Evolutionary conservation across 2,888 invertebrate genomes (phyloP), one percentile per base, ranked within the genome.

Genomic region (Cryptocheilus praepositus): DNA sequence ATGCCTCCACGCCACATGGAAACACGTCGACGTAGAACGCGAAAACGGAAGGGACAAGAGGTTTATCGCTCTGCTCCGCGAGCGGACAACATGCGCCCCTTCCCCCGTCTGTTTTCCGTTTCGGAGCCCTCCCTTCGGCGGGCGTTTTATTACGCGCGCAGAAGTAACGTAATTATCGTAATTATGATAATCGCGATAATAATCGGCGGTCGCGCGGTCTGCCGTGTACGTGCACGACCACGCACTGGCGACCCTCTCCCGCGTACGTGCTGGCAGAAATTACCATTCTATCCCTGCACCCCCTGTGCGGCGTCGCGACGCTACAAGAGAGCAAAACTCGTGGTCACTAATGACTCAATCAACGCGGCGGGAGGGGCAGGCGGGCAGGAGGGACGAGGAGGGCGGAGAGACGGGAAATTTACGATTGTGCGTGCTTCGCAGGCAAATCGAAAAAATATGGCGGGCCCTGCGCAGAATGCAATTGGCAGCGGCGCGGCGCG

Each of bases 181-280:
- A 81, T 83, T 83, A 81, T 81, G 76, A 81, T 82, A 81, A 81
- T 82, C 80, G 71, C 59, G 70, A 73, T 71, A 75, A 80, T 81
- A 77, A 79, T 80, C 76, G 74, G 73, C 70, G 60, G 61, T 67
- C 60, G 64, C 36, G 21, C 46, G 57, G 25, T 60, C 45, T 51
- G 43, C 65, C 36, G 36, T 36, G 7, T 11, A 36, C 36, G 36
- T 36, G 13, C 36, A 36, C 36, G 36, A 11, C 13, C 4, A 36
- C 36, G 36, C 13, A 36, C 36, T 60, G 46, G 53, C 28, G 58
- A 44, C 58, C 56, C 43, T 55, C 56, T 45, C 19, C 62, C 52
- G 28, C 25, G 44, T 54, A 66, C 59, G 53, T 52, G 66, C 36
- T 64, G 52, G n/a, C 43, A 13, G 21, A 56, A 65, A 70, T 67